phyloP scores from a whole-genome alignment of 2,797 vertebrate species.

The Octomys mimax region DNA sequence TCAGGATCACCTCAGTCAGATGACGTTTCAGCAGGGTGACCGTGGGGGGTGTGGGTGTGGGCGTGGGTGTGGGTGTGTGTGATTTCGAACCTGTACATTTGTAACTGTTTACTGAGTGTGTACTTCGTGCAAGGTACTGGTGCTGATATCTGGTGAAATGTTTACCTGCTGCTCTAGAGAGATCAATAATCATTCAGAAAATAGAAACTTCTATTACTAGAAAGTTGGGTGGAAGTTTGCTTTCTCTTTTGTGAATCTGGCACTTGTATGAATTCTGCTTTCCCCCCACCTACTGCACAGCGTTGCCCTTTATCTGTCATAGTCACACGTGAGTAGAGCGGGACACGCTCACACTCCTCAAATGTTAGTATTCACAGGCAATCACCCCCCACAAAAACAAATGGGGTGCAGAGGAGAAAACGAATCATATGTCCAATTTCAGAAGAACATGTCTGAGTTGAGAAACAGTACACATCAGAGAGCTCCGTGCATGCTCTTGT shows the following conservation, averaged over 20 bases:
- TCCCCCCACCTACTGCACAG: background rate
- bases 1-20: background rate
- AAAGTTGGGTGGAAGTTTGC: background rate
- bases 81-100: background rate
- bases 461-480: background rate
- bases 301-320: constrained; percentile 20
- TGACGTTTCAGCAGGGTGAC: background rate
- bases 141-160: background rate
- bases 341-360: background rate
- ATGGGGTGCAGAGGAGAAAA: background rate
- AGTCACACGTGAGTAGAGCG: background rate
- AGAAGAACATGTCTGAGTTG: background rate
- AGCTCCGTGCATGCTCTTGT: background rate
- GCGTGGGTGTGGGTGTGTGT: background rate
- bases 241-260: background rate
- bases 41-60: background rate
- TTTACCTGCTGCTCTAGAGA: background rate
- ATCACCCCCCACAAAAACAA: background rate
- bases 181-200: background rate
- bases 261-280: background rate
- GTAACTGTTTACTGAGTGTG: background rate
- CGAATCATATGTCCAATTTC: background rate
- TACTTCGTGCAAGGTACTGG: rapidly evolving
- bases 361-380: background rate
- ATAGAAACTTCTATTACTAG: background rate